Evolutionary conservation across 2,797 vertebrate genomes (phyloP).

Genomic region (Eremophila alpestris): DNA sequence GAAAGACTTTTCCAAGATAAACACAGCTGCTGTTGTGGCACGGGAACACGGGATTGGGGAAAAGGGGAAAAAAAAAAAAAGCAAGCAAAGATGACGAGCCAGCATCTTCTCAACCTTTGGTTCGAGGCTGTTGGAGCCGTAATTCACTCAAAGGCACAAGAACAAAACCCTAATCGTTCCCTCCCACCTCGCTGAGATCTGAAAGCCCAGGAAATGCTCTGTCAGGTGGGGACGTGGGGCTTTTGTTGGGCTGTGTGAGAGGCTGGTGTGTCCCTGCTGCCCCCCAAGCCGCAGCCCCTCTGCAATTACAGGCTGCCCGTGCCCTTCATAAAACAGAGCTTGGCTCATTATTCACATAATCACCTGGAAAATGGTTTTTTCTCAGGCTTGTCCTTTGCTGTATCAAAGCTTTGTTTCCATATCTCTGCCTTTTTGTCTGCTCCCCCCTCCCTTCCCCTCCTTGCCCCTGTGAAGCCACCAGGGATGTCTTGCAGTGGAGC

Average conservation of each 20-base stretch:
- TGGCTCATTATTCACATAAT: constrained; percentile 57
- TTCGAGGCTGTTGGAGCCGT: background rate
- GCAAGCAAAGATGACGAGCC: background rate
- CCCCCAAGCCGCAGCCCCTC: background rate
- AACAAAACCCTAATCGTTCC: background rate
- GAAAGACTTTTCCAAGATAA: constrained; percentile 23
- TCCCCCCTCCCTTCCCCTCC: background rate
- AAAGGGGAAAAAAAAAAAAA: background rate
- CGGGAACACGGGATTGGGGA: background rate
- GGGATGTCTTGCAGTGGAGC: background rate
- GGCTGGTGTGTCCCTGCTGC: background rate
- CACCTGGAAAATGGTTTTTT: constrained; percentile 36
- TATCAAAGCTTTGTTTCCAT: constrained; percentile 55
- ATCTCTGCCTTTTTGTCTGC: background rate
- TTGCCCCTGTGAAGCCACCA: background rate
- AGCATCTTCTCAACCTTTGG: constrained; percentile 22
- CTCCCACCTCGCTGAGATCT: background rate
- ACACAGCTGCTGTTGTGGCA: constrained; percentile 57
- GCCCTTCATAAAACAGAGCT: constrained; percentile 44
- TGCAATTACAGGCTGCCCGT: constrained; percentile 1
- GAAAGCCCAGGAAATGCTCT: background rate
- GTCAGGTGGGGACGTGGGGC: background rate
- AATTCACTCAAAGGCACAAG: background rate
- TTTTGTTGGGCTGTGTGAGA: background rate
- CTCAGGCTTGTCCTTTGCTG: background rate